Percentiles rank a stretch among this genome's conserved stretches.
Conservation (phyloP, 1,140 invertebrate genomes). For the Phymastichus coffea region DNA sequence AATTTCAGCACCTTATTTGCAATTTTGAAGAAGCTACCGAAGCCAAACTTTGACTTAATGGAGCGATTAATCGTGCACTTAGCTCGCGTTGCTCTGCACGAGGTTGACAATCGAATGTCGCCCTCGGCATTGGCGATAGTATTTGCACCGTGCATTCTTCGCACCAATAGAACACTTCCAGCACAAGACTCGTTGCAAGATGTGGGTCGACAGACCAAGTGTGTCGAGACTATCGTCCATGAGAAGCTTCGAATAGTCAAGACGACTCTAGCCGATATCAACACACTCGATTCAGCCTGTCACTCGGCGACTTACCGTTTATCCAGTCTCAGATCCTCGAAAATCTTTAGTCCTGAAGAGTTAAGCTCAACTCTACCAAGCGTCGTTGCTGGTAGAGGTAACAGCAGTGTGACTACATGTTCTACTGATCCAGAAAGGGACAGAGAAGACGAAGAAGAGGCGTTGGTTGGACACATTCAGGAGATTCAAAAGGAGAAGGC, state of each 20-base stretch:
- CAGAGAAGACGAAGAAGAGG: conserved; percentile 66
- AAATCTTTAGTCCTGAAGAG: conserved; percentile 69
- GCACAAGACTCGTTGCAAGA: conserved; percentile 87
- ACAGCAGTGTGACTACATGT: conserved; percentile 11
- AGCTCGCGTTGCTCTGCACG: conserved; percentile 82
- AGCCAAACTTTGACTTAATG: conserved; percentile 86
- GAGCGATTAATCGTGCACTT: conserved; percentile 92
- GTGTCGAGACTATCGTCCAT: conserved; percentile 84
- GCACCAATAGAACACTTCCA: conserved; percentile 80
- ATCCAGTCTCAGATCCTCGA: conserved; percentile 71
- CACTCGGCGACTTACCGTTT: conserved; percentile 75
- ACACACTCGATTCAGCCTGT: conserved; percentile 79
- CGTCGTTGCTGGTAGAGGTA: conserved; percentile 41
- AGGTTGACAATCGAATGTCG: conserved; percentile 90
- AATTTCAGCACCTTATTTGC: conserved; percentile 72
- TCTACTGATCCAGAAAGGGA: conserved; percentile 48
- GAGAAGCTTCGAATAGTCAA: conserved; percentile 76
- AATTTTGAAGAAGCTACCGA: conserved; percentile 86
- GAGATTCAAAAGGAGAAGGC: conserved; percentile 80
- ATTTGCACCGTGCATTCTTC: conserved; percentile 90
- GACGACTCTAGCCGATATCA: conserved; percentile 82
- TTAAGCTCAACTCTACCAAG: conserved; percentile 51
- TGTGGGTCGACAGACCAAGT: conserved; percentile 76
- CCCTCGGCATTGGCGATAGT: conserved; percentile 89
- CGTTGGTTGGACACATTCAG: conserved; percentile 71